phyloP scores from a whole-genome alignment of 1,140 invertebrate genomes.

The Ctenoplectra terminalis region DNA sequence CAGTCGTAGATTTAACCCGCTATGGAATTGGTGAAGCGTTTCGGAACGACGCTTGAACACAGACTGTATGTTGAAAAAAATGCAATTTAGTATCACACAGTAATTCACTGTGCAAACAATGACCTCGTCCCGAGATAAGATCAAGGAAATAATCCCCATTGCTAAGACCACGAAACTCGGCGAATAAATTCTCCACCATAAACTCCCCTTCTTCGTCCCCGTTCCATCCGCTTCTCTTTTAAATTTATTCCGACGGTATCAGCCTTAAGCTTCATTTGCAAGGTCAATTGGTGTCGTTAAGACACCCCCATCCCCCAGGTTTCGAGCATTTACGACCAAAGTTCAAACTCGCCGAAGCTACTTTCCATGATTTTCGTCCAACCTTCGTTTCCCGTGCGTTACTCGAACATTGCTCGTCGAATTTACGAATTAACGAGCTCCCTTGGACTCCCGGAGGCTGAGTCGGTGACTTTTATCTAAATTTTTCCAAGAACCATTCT shows the following conservation, averaged over 20 bases:
- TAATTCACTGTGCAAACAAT: not conserved
- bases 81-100: too few species aligned
- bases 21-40: not conserved
- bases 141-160: not conserved
- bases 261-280: slow-evolving; percentile 23
- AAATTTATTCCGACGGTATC: slow-evolving; percentile 27
- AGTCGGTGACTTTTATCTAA: not conserved
- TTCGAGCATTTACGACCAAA: slow-evolving; percentile 12
- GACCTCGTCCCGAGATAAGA: not conserved
- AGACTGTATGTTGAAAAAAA: too few species aligned
- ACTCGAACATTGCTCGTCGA: not conserved
- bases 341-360: not conserved
- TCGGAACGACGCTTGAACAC: too few species aligned
- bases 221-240: not conserved
- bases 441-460: rapidly evolving
- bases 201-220: not conserved
- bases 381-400: not conserved
- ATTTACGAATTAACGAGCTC: not conserved
- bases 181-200: not conserved
- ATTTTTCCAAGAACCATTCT: not conserved
- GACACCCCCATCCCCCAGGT: not conserved
- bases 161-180: not conserved
- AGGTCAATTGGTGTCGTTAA: slow-evolving; percentile 24
- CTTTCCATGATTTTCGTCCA: not conserved
- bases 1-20: not conserved